phyloP scores from a whole-genome alignment of 2,888 invertebrate genomes.

The Syritta pipiens region DNA sequence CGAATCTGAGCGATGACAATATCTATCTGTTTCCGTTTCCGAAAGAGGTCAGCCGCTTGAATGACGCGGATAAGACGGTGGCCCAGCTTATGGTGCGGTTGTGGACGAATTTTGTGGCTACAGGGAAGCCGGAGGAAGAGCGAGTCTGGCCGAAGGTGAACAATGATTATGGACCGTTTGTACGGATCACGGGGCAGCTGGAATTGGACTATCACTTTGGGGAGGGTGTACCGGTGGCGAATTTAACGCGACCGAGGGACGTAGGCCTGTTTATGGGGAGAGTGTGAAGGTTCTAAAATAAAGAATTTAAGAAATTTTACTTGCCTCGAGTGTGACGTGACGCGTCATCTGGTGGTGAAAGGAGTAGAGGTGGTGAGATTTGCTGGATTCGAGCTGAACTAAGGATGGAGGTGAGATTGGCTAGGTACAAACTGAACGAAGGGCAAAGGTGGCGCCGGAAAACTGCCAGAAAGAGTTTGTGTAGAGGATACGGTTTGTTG shows the following conservation, averaged over 20 bases:
- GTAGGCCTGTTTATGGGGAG: no score
- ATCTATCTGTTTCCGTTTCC: slow-evolving; percentile 81
- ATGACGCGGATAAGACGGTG: slow-evolving; percentile 76
- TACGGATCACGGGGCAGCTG: slow-evolving; percentile 74
- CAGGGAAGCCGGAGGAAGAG: slow-evolving; percentile 73
- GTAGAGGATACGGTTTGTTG: no score
- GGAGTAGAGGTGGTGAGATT: no score
- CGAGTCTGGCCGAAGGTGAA: slow-evolving; percentile 74
- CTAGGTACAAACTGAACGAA: no score
- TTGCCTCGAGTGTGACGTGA: no score
- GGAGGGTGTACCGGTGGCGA: slow-evolving; percentile 75
- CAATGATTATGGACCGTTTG: slow-evolving; percentile 76
- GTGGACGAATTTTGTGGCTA: slow-evolving; percentile 77
- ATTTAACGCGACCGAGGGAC: slow-evolving; percentile 68
- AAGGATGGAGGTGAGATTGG: no score
- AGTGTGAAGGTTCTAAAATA: neutral
- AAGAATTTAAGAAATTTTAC: no score
- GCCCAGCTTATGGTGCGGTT: slow-evolving; percentile 78
- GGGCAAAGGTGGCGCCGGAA: no score
- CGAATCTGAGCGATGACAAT: slow-evolving; percentile 82
- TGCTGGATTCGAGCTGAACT: no score
- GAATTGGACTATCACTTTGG: slow-evolving; percentile 77
- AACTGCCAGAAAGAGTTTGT: no score
- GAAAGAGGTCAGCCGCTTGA: slow-evolving; percentile 75
- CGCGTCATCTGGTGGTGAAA: no score